Base-by-base conservation (phyloP, 2,113 vertebrate species). In the Bubo bubo region DNA sequence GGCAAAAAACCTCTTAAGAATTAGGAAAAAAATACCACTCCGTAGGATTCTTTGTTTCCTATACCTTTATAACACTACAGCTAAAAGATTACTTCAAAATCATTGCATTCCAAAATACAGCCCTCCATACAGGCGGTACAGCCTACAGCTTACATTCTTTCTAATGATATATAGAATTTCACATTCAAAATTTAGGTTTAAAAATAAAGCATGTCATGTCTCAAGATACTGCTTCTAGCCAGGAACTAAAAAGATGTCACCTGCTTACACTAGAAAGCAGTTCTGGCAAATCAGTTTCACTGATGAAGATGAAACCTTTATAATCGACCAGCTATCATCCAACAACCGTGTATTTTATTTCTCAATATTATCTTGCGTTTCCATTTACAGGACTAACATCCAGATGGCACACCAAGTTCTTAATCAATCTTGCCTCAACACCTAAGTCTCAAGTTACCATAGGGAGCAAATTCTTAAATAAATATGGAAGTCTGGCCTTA, bases 331-430 rank as follows among this genome's bases (percentile, higher is more conserved):
- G 28, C 22, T 32, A 14, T 20, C 47, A 71, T 14, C 8, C 8
- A 56, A 27, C 15, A 52, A 50, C 22, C 66, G 53, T 35, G 14
- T 5, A 45, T 77, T 82, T 83, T 49, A 53, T 11, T 55, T 32
- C 64, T 47, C 0, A 0, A 6, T 10, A 32, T 5, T 67, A 49
- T 47, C 43, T 60, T 15, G 0, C 32, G 30, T 45, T 83, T 77
- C 60, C 70, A 60, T 6, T 3, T 49, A 14, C 13, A 71, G 58
- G 24, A 85, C 14, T 30, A 58, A 17, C 4, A 72, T 5, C 39
- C 16, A 34, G 20, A 30, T 2, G 11, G 47, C n/a, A 55, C 12
- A 35, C 0, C 6, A 56, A 41, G 10, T 23, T 74, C 35, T 28
- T 21, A 79, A 53, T 24, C 59, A 41, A 37, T 52, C 43, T 41